Evolutionary conservation across 2,113 vertebrate species (phyloP), one percentile per base, ranked within the genome.

Genomic region (Ranitomeya variabilis): DNA sequence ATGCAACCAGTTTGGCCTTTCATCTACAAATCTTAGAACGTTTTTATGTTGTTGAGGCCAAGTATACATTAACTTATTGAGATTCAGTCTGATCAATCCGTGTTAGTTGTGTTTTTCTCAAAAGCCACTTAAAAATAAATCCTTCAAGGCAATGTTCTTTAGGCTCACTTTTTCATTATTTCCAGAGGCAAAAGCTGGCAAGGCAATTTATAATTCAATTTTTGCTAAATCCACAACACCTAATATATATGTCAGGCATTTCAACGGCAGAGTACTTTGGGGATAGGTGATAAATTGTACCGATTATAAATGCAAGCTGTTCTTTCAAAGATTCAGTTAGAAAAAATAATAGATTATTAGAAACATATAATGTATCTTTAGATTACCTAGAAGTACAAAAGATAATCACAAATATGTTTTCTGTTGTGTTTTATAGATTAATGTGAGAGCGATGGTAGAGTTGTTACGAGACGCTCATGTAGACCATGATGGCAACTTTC

Each of bases 161-260:
- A 93, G 95, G 91, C 90, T 94, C 90, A 92, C 93, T 93, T 94
- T 94, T 96, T 95, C 94, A 95, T 96, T 96, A 95, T 96, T 96
- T 96, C 95, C 95, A 95, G 95, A 96, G 95, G 95, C 95, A 95
- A 94, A 94, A 94, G 91, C 93, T 96, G 95, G 95, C 95, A 97
- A 94, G 94, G 95, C 95, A 96, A 98, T 97, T 97, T 96, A 96
- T 94, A 95, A 94, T 96, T 95, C 94, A 95, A 95, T 96, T 97
- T 97, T 97, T 97, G 96, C 96, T 96, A 96, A 96, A 95, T 96
- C 95, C 96, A 92, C 95, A 96, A 96, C 97, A 97, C 95, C 96
- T 96, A 97, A 96, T 98, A 99, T 97, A 99, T 96, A 97, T 97
- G 97, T 97, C 97, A 98, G 93, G 94, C 96, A 97, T 98, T 97